A percentile compares a stretch with the other conserved stretches of the same genome.
phyloP scores from a whole-genome alignment of 2,797 vertebrate genomes.

The Takifugu rubripes region DNA sequence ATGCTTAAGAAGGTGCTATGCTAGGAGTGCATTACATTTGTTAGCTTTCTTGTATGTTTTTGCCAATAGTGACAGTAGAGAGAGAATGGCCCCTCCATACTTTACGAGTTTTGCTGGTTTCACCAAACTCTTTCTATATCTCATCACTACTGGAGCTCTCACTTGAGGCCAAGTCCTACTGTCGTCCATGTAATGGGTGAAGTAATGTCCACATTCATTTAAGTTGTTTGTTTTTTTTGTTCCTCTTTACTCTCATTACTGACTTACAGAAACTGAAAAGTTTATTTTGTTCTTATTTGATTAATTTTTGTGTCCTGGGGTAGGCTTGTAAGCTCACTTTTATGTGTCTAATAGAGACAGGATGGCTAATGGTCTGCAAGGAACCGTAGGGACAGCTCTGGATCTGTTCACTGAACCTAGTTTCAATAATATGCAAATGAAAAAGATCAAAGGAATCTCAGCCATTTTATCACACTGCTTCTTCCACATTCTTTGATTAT shows the following conservation, averaged over 20 bases:
- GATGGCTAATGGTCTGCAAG: conserved; percentile 41
- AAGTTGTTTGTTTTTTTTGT: conserved; percentile 53
- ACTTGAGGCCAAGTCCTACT: conserved; percentile 44
- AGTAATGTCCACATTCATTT: conserved; percentile 46
- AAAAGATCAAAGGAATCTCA: conserved; percentile 71
- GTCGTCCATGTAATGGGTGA: conserved; percentile 50
- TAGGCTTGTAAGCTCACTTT: conserved; percentile 29
- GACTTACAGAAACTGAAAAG: conserved; percentile 41
- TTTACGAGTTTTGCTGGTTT: conserved; percentile 31
- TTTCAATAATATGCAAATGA: conserved; percentile 74
- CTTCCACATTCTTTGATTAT: conserved; percentile 48
- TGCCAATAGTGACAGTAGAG: conserved; percentile 38
- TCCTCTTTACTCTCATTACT: conserved; percentile 48
- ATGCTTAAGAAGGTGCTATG: conserved; percentile 70
- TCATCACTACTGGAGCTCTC: conserved; percentile 61
- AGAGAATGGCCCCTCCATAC: conserved; percentile 46
- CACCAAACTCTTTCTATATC: conserved; percentile 47
- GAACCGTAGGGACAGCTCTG: conserved; percentile 50
- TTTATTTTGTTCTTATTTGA: conserved; percentile 21
- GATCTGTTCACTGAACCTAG: conserved; percentile 47
- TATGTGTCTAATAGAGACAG: conserved; percentile 38
- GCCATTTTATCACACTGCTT: conserved; percentile 65
- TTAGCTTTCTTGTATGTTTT: conserved; percentile 57
- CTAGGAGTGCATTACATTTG: conserved; percentile 54
- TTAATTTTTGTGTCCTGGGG: conserved; percentile 52